Percentiles rank a stretch among this genome's conserved stretches.
phyloP scores from a whole-genome alignment of 2,797 vertebrate species.

The Aphelocoma californica region DNA sequence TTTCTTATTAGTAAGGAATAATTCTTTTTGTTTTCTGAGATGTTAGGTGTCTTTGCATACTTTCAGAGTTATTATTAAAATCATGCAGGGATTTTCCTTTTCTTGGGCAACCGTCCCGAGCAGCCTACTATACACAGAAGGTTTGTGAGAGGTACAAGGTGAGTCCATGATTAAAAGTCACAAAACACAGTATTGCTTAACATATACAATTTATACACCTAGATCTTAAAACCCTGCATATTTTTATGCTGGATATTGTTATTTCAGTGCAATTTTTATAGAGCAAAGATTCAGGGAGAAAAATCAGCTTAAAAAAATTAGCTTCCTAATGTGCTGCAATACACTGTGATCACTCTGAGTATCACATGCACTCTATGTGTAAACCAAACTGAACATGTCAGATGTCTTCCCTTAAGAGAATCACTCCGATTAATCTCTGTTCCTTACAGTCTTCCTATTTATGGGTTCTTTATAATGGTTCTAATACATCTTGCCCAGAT shows the following conservation, averaged over 20 bases:
- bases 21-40: neutral
- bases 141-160: neutral
- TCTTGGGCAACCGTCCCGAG: rapidly evolving
- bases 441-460: neutral
- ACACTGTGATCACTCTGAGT: neutral
- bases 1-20: neutral
- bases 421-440: neutral
- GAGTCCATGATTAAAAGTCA: neutral
- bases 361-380: neutral
- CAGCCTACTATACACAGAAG: neutral
- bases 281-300: neutral
- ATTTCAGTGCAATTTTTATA: neutral
- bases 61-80: neutral
- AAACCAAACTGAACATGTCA: neutral
- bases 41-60: neutral
- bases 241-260: neutral
- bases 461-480: neutral
- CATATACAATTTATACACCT: neutral
- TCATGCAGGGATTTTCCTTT: neutral
- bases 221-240: neutral
- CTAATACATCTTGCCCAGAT: neutral
- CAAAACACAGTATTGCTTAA: neutral
- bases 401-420: neutral
- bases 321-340: neutral
- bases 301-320: neutral